phyloP scores from a whole-genome alignment of 2,797 vertebrate genomes.

The Karalla daura region DNA sequence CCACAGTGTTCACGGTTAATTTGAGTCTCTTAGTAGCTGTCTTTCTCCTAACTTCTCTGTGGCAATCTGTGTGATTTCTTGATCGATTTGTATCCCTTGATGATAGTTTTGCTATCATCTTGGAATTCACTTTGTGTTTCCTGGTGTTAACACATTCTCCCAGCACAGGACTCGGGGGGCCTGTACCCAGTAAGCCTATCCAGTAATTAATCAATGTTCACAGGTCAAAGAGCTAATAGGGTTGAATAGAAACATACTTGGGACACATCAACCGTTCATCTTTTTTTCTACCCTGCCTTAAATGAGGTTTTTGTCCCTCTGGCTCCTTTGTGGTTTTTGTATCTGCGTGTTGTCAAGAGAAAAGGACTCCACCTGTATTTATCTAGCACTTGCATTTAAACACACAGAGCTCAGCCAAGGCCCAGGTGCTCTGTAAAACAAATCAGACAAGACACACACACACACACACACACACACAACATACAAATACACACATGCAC shows the following conservation, averaged over 20 bases:
- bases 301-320: background rate
- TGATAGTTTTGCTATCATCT: background rate
- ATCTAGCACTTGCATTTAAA: slow-evolving; percentile 72
- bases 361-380: slow-evolving; percentile 83
- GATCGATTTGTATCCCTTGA: background rate
- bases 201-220: background rate
- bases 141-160: background rate
- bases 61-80: background rate
- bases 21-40: background rate
- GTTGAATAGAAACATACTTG: background rate
- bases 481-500: slow-evolving; percentile 21
- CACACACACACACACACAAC: slow-evolving; percentile 23
- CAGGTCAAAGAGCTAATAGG: background rate
- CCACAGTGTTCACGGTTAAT: background rate
- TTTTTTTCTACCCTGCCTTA: background rate
- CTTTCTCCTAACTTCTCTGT: background rate
- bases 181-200: background rate
- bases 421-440: slow-evolving; percentile 78
- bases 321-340: slow-evolving; percentile 31
- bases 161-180: background rate
- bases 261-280: background rate
- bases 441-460: slow-evolving; percentile 67
- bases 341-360: slow-evolving; percentile 42
- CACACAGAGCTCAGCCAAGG: slow-evolving; percentile 52
- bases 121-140: background rate